Evolutionary conservation across 2,888 invertebrate genomes (phyloP), one percentile per base, ranked within the genome.

Genomic region (Apoderus coryli): DNA sequence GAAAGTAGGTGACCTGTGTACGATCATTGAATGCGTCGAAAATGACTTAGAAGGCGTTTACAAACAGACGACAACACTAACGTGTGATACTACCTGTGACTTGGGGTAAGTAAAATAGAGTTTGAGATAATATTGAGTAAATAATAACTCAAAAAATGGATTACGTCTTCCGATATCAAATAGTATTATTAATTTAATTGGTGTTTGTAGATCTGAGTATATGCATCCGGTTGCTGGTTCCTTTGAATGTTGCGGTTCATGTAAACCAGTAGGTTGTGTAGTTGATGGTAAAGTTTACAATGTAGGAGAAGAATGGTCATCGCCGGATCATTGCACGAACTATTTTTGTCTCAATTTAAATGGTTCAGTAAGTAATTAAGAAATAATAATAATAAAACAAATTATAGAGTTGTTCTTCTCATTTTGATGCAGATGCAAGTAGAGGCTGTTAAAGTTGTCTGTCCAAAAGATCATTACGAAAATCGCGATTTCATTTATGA

Each of bases 171-270:
- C n/a, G n/a, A n/a, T n/a, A n/a, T n/a, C n/a, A n/a, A n/a, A n/a
- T n/a, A n/a, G n/a, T n/a, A n/a, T n/a, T n/a, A n/a, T n/a, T n/a
- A n/a, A n/a, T n/a, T n/a, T n/a, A n/a, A n/a, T n/a, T n/a, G n/a
- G n/a, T n/a, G n/a, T n/a, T n/a, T n/a, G n/a, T n/a, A n/a, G n/a
- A n/a, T n/a, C n/a, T n/a, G n/a, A n/a, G n/a, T 76, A 76, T 41
- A 34, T 35, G 7, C n/a, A n/a, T n/a, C 43, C n/a, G n/a, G n/a
- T n/a, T n/a, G n/a, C 38, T 10, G 40, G 51, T 22, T 47, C 49
- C 1, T 49, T 54, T 3, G 48, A 59, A 37, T 79, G 79, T 10
- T 79, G 79, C 47, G 79, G 79, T 4, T 52, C 56, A 25, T 79
- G 79, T 49, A 53, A 60, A 36, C 67, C 70, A 2, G 60, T 66